phyloP scores from a whole-genome alignment of 2,888 invertebrate genomes.

The Drosophila robusta region DNA sequence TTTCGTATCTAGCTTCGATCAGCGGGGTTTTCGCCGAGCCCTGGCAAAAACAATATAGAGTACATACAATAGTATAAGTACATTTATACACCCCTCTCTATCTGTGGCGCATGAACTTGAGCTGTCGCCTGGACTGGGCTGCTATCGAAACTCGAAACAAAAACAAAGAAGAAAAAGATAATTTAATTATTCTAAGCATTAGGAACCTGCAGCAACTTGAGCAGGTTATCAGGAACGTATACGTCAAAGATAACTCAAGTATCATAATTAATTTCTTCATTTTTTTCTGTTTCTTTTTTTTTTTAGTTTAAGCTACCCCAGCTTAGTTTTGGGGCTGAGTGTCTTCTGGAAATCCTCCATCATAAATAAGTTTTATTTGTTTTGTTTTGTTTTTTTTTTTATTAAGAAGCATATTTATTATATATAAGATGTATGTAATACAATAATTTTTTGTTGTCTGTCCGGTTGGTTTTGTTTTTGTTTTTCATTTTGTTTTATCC shows the following conservation, averaged over 20 bases:
- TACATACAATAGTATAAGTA: background rate
- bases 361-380: constrained; percentile 66
- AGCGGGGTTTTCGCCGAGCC: constrained; percentile 4
- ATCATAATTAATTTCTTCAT: constrained; percentile 75
- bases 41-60: constrained; percentile 7
- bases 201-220: constrained; percentile 25
- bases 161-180: constrained; percentile 56
- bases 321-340: constrained; percentile 38
- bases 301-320: constrained; percentile 44
- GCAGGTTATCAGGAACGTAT: constrained; percentile 65
- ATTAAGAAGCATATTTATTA: constrained; percentile 83
- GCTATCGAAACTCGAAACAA: constrained; percentile 50
- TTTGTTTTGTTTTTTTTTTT: constrained; percentile 60
- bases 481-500: constrained; percentile 56
- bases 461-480: constrained; percentile 57
- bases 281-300: constrained; percentile 16
- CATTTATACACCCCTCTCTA: constrained; percentile 2
- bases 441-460: constrained; percentile 76
- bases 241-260: constrained; percentile 77
- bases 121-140: constrained; percentile 21
- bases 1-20: constrained; percentile 39
- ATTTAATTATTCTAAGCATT: constrained; percentile 66
- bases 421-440: constrained; percentile 83
- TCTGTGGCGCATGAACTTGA: constrained; percentile 41
- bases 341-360: constrained; percentile 53